A percentile compares a stretch with the other conserved stretches of the same genome.
phyloP scores from a whole-genome alignment of 1,140 invertebrate species.

The Philopotamus ludificatus region DNA sequence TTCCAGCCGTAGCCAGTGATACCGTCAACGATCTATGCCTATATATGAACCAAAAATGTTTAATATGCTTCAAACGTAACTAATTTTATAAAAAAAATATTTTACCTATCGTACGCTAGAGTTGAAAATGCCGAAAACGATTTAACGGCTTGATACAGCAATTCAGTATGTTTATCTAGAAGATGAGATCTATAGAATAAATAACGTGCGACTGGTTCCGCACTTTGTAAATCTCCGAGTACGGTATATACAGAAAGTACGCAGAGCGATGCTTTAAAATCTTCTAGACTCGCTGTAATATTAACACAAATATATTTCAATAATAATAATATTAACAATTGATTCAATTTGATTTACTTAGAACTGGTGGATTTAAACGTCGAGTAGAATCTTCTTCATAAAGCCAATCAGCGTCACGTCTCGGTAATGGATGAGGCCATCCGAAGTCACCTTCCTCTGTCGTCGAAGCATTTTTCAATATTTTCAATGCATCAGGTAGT shows the following conservation, averaged over 20 bases:
- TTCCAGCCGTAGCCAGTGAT: slow-evolving; percentile 64
- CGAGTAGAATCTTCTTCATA: slow-evolving; percentile 57
- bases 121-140: slow-evolving; percentile 58
- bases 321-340: slow-evolving; percentile 1
- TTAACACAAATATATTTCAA: neutral
- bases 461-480: slow-evolving; percentile 59
- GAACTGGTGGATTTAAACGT: slow-evolving; percentile 47
- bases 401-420: slow-evolving; percentile 60
- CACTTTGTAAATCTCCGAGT: slow-evolving; percentile 58
- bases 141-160: slow-evolving; percentile 60
- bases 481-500: slow-evolving; percentile 56
- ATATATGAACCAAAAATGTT: slow-evolving; percentile 26
- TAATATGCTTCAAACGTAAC: neutral
- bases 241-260: slow-evolving; percentile 51
- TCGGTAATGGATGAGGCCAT: slow-evolving; percentile 56
- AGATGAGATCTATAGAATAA: slow-evolving; percentile 63
- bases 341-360: slow-evolving; percentile 35
- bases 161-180: slow-evolving; percentile 59
- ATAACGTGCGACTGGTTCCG: slow-evolving; percentile 63
- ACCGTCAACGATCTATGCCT: slow-evolving; percentile 61
- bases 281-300: slow-evolving; percentile 49
- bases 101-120: slow-evolving; percentile 57
- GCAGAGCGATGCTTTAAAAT: slow-evolving; percentile 54
- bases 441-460: slow-evolving; percentile 66
- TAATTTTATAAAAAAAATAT: slow-evolving; percentile 5